Evolutionary conservation across 2,888 invertebrate genomes (phyloP).

Genomic region (Erebia aethiops): DNA sequence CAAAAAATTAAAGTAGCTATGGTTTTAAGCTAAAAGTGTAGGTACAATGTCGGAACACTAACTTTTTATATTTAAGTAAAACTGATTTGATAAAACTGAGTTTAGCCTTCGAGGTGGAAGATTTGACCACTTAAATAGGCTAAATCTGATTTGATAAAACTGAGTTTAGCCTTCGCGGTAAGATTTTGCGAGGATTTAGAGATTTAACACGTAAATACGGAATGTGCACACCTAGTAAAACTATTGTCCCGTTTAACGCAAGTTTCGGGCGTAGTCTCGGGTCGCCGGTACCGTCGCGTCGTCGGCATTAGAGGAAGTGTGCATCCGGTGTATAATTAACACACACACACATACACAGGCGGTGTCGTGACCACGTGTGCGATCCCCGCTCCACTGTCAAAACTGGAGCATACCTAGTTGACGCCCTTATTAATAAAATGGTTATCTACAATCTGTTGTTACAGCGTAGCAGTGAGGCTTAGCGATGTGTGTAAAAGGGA

Average conservation of each 20-base stretch:
- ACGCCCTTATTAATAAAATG: slow-evolving; percentile 27
- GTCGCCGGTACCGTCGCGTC: slow-evolving; percentile 25
- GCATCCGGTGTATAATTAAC: slow-evolving; percentile 63
- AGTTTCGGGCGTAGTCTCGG: slow-evolving; percentile 29
- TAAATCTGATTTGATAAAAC: too few species aligned
- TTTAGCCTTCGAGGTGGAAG: too few species aligned
- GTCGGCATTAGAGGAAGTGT: slow-evolving; percentile 54
- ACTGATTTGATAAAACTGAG: too few species aligned
- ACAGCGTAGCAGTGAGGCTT: neutral
- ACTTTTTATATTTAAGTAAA: too few species aligned
- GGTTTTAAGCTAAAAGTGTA: too few species aligned
- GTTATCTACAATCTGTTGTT: slow-evolving; percentile 31
- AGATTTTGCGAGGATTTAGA: too few species aligned
- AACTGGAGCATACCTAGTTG: slow-evolving; percentile 25
- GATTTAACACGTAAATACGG: too few species aligned
- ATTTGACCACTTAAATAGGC: too few species aligned
- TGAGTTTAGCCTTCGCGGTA: too few species aligned
- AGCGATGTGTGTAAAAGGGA: slow-evolving; percentile 11
- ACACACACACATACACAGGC: slow-evolving; percentile 31
- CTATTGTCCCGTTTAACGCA: slow-evolving; percentile 7
- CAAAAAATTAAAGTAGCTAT: too few species aligned
- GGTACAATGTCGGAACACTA: too few species aligned
- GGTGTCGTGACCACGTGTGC: slow-evolving; percentile 44
- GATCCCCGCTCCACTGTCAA: slow-evolving; percentile 23
- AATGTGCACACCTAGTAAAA: slow-evolving; percentile 2